phyloP scores from a whole-genome alignment of 2,113 vertebrate species.

The Boulengeromyrus knoepffleri region DNA sequence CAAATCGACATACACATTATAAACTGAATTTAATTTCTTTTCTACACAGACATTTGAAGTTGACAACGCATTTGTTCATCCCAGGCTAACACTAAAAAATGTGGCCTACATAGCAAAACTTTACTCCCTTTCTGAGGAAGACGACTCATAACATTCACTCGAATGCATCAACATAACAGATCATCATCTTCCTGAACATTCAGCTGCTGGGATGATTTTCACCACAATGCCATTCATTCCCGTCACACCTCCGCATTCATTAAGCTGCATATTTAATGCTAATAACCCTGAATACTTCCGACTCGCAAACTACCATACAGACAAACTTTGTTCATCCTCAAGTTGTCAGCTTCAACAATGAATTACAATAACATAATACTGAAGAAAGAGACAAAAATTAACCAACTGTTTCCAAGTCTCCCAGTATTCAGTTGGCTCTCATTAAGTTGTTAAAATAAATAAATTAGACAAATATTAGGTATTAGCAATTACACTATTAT shows the following conservation, averaged over 20 bases:
- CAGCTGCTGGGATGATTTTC: background rate
- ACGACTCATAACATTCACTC: background rate
- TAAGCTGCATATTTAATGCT: background rate
- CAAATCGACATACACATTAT: background rate
- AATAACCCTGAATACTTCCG: background rate
- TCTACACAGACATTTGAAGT: background rate
- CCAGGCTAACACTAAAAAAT: background rate
- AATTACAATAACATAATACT: background rate
- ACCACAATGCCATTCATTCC: background rate
- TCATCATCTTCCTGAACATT: background rate
- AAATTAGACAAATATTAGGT: background rate
- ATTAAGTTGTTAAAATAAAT: background rate
- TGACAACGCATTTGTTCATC: background rate
- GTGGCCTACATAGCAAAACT: background rate
- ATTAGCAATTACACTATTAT: background rate
- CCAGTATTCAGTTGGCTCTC: background rate
- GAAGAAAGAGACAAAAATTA: background rate
- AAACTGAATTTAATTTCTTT: background rate
- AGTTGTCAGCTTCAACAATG: background rate
- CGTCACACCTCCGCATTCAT: background rate
- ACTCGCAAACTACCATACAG: background rate
- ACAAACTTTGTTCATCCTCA: background rate
- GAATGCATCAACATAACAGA: background rate
- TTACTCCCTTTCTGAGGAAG: background rate
- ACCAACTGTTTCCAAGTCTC: background rate